Evolutionary conservation across 2,888 invertebrate genomes (phyloP).

Genomic region (Rhamphomyia laevipes): DNA sequence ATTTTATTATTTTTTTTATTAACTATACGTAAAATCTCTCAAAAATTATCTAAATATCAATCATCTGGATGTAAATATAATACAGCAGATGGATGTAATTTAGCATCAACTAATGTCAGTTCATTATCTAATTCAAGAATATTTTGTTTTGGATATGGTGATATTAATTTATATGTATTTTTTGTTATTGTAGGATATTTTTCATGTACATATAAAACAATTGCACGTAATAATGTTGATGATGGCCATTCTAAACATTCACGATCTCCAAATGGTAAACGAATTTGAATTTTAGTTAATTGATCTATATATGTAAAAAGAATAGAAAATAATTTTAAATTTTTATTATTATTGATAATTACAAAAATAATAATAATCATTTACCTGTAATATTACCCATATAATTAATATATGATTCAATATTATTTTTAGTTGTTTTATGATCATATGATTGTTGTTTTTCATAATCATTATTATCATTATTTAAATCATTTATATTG

Average conservation of each 20-base stretch:
- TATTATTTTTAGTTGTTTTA: background rate
- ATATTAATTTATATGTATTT: constrained; percentile 32
- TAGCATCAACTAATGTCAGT: constrained; percentile 29
- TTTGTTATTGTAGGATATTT: constrained; percentile 29
- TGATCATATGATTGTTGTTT: background rate
- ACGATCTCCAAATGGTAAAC: constrained; percentile 20
- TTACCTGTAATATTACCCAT: background rate
- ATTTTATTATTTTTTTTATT: too few species aligned
- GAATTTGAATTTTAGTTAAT: constrained; percentile 12
- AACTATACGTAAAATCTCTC: too few species aligned
- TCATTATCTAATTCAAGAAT: constrained; percentile 27
- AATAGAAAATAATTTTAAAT: background rate
- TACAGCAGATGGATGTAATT: constrained; percentile 35
- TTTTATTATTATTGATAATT: background rate
- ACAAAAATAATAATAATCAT: background rate
- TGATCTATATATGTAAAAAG: constrained; percentile 10
- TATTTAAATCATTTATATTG: background rate
- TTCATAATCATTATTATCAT: background rate
- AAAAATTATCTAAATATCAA: too few species aligned
- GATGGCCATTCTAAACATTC: constrained; percentile 36
- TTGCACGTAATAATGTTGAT: constrained; percentile 28
- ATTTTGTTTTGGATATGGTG: constrained; percentile 33
- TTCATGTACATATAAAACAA: constrained; percentile 29
- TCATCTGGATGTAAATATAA: constrained; percentile 34
- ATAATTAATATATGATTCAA: background rate